Conservation (phyloP, 2,888 invertebrate species). For the Erebia palarica region DNA sequence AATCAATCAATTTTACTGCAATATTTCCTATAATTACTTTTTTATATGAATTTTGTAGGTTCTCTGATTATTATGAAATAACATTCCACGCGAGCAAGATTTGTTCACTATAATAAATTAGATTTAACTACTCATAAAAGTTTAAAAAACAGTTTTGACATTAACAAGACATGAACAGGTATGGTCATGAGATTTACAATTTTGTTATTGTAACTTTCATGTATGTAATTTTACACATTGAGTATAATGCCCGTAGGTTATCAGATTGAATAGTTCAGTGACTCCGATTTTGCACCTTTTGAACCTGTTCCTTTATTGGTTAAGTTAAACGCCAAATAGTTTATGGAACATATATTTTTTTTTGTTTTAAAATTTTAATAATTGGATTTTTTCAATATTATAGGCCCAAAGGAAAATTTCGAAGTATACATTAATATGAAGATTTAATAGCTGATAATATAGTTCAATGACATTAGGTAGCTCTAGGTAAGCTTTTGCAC, state of each 20-base stretch:
- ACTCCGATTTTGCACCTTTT: slow-evolving; percentile 13
- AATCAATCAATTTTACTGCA: no score
- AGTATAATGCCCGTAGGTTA: neutral
- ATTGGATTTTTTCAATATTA: neutral
- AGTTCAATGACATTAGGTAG: no score
- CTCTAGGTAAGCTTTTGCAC: no score
- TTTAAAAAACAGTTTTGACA: neutral
- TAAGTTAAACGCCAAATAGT: slow-evolving; percentile 1
- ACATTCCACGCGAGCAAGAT: no score
- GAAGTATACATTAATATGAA: no score
- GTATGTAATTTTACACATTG: neutral
- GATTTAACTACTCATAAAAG: no score
- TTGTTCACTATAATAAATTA: no score
- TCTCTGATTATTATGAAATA: no score
- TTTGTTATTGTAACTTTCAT: neutral
- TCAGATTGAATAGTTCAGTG: slow-evolving; percentile 13
- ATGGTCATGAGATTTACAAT: slow-evolving; percentile 6
- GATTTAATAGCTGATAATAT: no score
- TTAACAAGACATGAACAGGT: neutral
- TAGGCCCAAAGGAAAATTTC: neutral
- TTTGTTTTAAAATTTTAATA: no score
- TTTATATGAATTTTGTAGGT: no score
- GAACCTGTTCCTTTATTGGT: slow-evolving; percentile 3
- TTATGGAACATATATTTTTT: neutral
- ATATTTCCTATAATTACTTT: no score